These are phyloP conservation scores for Pituophis catenifer DNA, from an alignment of 2,113 vertebrate genomes.

Conservation along the genomic window DNA sequence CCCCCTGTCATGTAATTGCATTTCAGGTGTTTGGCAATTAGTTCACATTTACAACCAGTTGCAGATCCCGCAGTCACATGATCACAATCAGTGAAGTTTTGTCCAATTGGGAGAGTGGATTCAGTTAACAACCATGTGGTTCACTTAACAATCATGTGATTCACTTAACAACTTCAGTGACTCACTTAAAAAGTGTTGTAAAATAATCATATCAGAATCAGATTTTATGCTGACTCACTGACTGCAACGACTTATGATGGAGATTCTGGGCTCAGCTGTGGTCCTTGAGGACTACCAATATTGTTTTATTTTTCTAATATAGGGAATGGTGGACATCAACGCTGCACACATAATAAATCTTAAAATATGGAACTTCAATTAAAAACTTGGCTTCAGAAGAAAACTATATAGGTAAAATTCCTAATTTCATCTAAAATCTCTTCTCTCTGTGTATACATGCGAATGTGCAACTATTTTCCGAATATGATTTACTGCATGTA, in stretches of 20 bases:
- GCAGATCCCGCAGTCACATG: neutral
- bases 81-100: neutral
- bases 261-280: neutral
- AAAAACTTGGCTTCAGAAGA: neutral
- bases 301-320: neutral
- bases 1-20: neutral
- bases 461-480: neutral
- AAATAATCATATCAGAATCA: neutral
- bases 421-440: neutral
- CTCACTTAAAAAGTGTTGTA: neutral
- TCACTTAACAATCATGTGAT: neutral
- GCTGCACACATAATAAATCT: neutral
- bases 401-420: neutral
- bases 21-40: neutral
- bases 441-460: no score
- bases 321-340: neutral
- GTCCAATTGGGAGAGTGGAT: neutral
- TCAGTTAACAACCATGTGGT: neutral
- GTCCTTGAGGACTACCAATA: neutral
- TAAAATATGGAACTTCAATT: neutral
- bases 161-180: neutral
- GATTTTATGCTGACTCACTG: neutral
- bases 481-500: neutral
- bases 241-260: neutral
- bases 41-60: neutral